Evolutionary conservation across 1,140 invertebrate species (phyloP).

Genomic region (Tenebrio molitor): DNA sequence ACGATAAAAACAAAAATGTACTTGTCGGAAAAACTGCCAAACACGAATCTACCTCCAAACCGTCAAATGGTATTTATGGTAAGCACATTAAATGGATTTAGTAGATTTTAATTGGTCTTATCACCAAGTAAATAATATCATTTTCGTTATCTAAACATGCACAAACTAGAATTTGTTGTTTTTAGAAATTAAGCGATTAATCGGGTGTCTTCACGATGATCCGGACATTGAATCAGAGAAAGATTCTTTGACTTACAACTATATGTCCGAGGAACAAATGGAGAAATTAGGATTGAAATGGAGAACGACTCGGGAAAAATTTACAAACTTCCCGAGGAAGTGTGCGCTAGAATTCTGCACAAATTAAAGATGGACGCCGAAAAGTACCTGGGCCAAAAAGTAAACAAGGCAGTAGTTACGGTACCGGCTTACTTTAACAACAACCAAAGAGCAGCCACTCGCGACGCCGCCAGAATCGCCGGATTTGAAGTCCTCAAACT

Average conservation of each 20-base stretch:
- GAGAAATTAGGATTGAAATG: neutral
- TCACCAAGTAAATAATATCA: no score
- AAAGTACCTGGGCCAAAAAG: constrained; percentile 67
- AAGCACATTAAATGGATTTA: constrained; percentile 78
- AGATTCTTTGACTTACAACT: neutral
- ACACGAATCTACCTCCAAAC: constrained; percentile 1
- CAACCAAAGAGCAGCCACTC: constrained; percentile 74
- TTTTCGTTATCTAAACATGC: no score
- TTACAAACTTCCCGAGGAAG: neutral
- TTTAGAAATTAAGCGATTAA: constrained; percentile 28
- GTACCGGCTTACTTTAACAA: constrained; percentile 81
- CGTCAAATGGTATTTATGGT: constrained; percentile 64
- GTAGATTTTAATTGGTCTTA: no score
- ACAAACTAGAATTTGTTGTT: no score
- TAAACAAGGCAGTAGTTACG: constrained; percentile 74
- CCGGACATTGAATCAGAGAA: constrained; percentile 9
- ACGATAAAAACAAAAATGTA: constrained; percentile 73
- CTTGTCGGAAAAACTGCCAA: constrained; percentile 65
- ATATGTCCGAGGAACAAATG: constrained; percentile 1
- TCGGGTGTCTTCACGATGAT: constrained; percentile 27
- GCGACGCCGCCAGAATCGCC: constrained; percentile 73
- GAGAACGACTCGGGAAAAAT: neutral
- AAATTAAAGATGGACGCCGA: constrained; percentile 21
- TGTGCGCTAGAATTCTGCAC: constrained; percentile 25
- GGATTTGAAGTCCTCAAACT: constrained; percentile 79